These are phyloP conservation scores for Hedya salicella DNA, from an alignment of 2,888 invertebrate genomes.

Conservation along the genomic window DNA sequence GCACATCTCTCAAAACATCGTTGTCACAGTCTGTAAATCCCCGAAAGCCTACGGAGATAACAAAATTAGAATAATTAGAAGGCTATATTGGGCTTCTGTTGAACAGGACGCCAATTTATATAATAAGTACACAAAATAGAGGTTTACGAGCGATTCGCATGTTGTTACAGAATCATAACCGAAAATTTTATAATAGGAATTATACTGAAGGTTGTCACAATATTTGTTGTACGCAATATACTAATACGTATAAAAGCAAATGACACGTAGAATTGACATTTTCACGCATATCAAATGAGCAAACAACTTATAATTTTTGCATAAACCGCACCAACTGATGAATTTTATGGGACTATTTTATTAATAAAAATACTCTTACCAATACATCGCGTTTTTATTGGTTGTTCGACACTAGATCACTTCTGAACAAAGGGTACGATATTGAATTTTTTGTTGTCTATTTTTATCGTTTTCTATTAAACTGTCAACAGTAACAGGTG, in stretches of 20 bases:
- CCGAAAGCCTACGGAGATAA: slow-evolving; percentile 36
- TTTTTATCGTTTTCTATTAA: slow-evolving; percentile 41
- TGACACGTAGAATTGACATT: slow-evolving; percentile 2
- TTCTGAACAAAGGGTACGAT: slow-evolving; percentile 17
- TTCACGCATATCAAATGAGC: slow-evolving; percentile 5
- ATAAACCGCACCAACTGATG: slow-evolving; percentile 9
- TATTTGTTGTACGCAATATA: not conserved
- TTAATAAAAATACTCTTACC: slow-evolving; percentile 26
- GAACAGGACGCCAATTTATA: slow-evolving; percentile 46
- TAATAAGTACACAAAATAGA: slow-evolving; percentile 46
- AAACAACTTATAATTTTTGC: slow-evolving; percentile 24
- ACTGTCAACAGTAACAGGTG: slow-evolving; percentile 45
- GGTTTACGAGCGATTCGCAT: slow-evolving; percentile 55
- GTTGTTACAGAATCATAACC: slow-evolving; percentile 54
- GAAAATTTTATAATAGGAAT: slow-evolving; percentile 46
- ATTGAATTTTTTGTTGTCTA: slow-evolving; percentile 36
- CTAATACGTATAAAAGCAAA: slow-evolving; percentile 34
- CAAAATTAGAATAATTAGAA: slow-evolving; percentile 43
- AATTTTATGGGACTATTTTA: slow-evolving; percentile 3
- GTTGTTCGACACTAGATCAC: slow-evolving; percentile 18
- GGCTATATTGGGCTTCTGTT: slow-evolving; percentile 17
- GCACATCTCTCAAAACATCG: slow-evolving; percentile 25
- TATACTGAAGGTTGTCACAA: slow-evolving; percentile 7
- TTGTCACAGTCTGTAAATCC: slow-evolving; percentile 33
- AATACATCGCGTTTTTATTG: slow-evolving; percentile 28